phyloP scores from a whole-genome alignment of 2,888 invertebrate genomes.

The Stenodema calcarata region DNA sequence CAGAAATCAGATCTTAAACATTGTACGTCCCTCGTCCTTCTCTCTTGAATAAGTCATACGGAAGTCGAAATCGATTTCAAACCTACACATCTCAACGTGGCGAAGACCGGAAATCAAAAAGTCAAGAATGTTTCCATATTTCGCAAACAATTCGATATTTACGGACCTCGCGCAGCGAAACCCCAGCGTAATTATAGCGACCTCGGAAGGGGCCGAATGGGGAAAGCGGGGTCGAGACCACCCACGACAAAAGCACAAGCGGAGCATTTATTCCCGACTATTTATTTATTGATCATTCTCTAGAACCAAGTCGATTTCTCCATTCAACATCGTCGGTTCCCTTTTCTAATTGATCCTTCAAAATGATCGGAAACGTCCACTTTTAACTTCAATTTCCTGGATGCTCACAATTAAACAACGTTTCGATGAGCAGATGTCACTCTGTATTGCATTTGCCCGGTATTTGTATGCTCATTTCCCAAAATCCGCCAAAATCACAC shows the following conservation, averaged over 20 bases:
- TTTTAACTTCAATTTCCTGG: too few relatives aligned
- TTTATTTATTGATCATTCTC: background rate
- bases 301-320: background rate
- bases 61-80: too few relatives aligned
- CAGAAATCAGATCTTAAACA: too few relatives aligned
- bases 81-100: too few relatives aligned
- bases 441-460: too few relatives aligned
- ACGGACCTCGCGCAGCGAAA: background rate
- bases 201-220: background rate
- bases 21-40: too few relatives aligned
- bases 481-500: too few relatives aligned
- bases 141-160: background rate
- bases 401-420: too few relatives aligned
- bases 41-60: too few relatives aligned
- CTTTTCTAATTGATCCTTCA: background rate
- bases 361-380: too few relatives aligned
- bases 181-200: slow-evolving; percentile 2
- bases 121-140: background rate
- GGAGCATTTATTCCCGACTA: background rate
- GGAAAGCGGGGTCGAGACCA: background rate
- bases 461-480: too few relatives aligned
- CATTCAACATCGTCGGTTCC: background rate
- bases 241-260: background rate
- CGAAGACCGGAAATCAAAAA: background rate
- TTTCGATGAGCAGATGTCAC: too few relatives aligned